Evolutionary conservation across 2,797 vertebrate genomes (phyloP).

Genomic region (Pitangus sulphuratus): DNA sequence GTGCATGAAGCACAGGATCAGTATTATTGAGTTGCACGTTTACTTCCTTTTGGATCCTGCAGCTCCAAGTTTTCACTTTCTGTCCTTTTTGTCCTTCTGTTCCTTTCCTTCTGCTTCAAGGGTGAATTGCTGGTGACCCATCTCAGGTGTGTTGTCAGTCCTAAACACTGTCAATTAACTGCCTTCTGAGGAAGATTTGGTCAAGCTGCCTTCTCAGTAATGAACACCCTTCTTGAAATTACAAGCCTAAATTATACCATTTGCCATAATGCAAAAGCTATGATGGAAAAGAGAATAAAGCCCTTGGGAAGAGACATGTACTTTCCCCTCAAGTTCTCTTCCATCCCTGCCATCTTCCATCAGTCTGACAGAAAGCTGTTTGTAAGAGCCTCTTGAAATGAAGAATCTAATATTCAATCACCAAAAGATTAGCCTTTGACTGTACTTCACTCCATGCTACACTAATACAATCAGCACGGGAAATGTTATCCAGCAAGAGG

Average conservation of each 20-base stretch:
- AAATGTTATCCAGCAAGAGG: conserved; percentile 25
- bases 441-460: conserved; percentile 3
- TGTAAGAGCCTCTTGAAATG: conserved; percentile 46
- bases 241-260: neutral
- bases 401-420: conserved; percentile 50
- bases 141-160: neutral
- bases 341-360: neutral
- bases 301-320: neutral
- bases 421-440: conserved; percentile 56
- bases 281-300: neutral
- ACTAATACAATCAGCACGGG: conserved; percentile 12
- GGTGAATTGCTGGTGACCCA: neutral
- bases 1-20: neutral
- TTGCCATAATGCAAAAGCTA: neutral
- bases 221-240: conserved; percentile 3
- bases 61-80: neutral
- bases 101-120: neutral
- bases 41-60: neutral
- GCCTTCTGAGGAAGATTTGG: neutral
- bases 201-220: neutral
- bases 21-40: neutral
- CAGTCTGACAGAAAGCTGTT: conserved; percentile 25
- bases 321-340: neutral
- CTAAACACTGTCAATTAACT: neutral
- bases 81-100: neutral